Percentiles rank a stretch among this genome's conserved stretches.
These are phyloP conservation scores for Cylloceria caligata DNA, from an alignment of 2,888 invertebrate genomes.

Conservation along the genomic window DNA sequence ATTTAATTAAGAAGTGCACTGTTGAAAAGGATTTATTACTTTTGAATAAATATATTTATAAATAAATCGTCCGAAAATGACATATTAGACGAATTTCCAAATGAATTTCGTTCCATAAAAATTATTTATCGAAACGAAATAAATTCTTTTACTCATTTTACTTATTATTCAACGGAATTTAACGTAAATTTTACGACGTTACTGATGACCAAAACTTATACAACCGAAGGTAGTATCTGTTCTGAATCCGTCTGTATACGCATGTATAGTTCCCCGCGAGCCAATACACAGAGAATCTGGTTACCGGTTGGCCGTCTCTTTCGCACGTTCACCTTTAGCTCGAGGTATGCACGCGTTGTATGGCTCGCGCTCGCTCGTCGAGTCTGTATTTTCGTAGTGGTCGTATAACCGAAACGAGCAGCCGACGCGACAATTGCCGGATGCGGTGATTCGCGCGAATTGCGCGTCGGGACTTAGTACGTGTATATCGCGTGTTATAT, in stretches of 20 bases:
- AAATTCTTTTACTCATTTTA: neutral
- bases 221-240: constrained; percentile 9
- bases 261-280: constrained; percentile 59
- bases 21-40: neutral
- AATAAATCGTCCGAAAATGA: neutral
- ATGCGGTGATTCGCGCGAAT: constrained; percentile 81
- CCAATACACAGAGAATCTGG: constrained; percentile 53
- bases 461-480: constrained; percentile 79
- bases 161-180: neutral
- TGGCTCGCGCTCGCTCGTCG: constrained; percentile 25
- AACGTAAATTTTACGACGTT: neutral
- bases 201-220: too few relatives aligned
- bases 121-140: neutral
- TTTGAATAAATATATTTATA: neutral
- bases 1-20: too few relatives aligned
- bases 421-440: constrained; percentile 73
- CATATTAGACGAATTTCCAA: neutral
- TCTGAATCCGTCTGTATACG: constrained; percentile 60
- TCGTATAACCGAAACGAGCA: constrained; percentile 69
- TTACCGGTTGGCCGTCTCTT: constrained; percentile 58
- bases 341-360: constrained; percentile 28
- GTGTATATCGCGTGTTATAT: constrained; percentile 77
- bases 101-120: neutral
- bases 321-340: constrained; percentile 42
- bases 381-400: constrained; percentile 64